Conservation (phyloP, 2,113 vertebrate genomes). For the Abramis brama region DNA sequence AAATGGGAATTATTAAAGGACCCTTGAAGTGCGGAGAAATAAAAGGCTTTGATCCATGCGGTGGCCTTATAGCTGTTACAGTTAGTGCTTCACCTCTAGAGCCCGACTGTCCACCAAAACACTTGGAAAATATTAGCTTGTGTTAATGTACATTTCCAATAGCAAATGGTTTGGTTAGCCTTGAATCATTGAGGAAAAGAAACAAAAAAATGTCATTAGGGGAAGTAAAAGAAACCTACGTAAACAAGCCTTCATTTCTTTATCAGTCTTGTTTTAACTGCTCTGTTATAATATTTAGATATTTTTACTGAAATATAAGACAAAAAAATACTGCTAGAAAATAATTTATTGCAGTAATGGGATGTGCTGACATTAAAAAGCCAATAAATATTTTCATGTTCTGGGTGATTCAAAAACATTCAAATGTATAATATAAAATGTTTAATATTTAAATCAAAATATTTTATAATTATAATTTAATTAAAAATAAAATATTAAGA, state of each 20-base stretch:
- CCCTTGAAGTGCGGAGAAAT: background rate
- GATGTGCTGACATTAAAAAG: background rate
- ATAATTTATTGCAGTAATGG: background rate
- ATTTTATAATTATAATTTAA: background rate
- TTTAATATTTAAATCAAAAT: background rate
- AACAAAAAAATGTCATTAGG: background rate
- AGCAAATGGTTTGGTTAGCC: conserved; percentile 13
- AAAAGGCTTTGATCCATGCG: conserved; percentile 35
- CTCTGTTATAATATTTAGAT: background rate
- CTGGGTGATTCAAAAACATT: background rate
- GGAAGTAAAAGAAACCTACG: background rate
- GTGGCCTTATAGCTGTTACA: conserved; percentile 25
- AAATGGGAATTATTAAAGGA: background rate
- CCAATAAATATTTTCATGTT: background rate
- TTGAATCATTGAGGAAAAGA: background rate
- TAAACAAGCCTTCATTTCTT: background rate
- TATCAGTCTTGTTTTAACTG: background rate
- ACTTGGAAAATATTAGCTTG: background rate
- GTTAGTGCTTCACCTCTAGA: background rate
- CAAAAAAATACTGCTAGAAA: background rate
- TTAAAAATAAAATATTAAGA: background rate
- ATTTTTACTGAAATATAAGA: background rate
- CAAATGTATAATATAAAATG: too few species aligned
- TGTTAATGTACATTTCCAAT: background rate
- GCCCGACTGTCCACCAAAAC: background rate